phyloP scores from a whole-genome alignment of 2,888 invertebrate species.

The Litoditis marina region DNA sequence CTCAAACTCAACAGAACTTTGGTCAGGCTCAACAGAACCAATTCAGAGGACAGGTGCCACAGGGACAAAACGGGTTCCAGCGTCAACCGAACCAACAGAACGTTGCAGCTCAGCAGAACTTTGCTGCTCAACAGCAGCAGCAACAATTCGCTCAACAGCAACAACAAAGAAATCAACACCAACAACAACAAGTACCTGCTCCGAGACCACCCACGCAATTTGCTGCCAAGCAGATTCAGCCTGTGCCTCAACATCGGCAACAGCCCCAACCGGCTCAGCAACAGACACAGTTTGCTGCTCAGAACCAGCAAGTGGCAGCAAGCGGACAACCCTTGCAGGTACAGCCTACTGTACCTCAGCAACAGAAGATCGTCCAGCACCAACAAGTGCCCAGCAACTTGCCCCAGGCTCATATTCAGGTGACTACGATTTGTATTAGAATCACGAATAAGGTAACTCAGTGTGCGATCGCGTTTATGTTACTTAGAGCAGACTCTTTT shows the following conservation, averaged over 20 bases:
- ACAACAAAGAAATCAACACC: too few relatives aligned
- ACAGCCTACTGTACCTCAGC: not conserved
- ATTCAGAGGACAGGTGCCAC: too few relatives aligned
- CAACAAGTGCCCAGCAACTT: not conserved
- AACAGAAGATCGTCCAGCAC: not conserved
- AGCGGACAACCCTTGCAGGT: not conserved
- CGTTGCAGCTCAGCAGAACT: too few relatives aligned
- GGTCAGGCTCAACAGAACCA: too few relatives aligned
- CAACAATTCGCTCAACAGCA: not conserved
- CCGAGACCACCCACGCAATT: not conserved
- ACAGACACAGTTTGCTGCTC: not conserved
- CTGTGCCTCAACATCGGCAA: too few relatives aligned
- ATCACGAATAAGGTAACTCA: too few relatives aligned
- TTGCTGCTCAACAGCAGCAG: not conserved
- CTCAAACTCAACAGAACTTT: too few relatives aligned
- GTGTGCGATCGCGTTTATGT: too few relatives aligned
- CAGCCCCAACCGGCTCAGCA: conserved; percentile 1
- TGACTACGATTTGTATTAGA: too few relatives aligned
- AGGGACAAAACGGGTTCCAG: not conserved
- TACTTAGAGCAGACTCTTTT: too few relatives aligned
- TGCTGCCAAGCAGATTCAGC: not conserved
- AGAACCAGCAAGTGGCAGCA: conserved; percentile 1
- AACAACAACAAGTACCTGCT: not conserved
- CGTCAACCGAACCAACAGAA: not conserved
- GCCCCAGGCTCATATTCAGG: not conserved